Evolutionary conservation across 2,888 invertebrate species (phyloP), one percentile per base, ranked within the genome.

Genomic region (Drosophila aldrichi): DNA sequence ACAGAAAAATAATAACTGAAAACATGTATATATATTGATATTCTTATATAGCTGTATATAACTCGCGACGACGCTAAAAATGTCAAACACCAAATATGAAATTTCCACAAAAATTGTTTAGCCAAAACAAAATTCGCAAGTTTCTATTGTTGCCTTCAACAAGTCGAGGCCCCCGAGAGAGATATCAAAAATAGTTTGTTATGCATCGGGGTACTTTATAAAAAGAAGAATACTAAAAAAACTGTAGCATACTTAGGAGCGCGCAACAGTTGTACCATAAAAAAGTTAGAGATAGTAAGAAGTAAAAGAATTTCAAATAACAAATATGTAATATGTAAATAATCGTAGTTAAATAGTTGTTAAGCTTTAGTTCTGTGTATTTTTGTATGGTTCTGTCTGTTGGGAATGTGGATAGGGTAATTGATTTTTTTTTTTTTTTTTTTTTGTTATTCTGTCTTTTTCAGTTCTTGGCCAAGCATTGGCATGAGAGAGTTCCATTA

Each of bases 161-260:
- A 82, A 82, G 82, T 88, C 62, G 81, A 49, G 32, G 32, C 32
- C 59, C 62, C 78, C 52, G 29, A 54, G 55, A 58, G 61, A 40
- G 40, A 40, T 71, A 69, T 73, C 64, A 81, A 89, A 82, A 73
- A 84, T 55, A 52, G n/a, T 25, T 52, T 46, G 63, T 75, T 70
- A 63, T 55, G 54, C 82, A 54, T 59, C 68, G 48, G 67, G 65
- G 65, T 59, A 51, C 61, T 51, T 64, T 32, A 44, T 56, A 59
- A 63, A 38, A 8, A 3, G 6, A 25, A n/a, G 8, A 40, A 40
- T n/a, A 54, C 22, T 48, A 51, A 20, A 10, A 14, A 14, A 79
- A 79, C 44, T 66, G 57, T 77, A 71, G 89, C 89, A 77, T 85
- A 89, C 85, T 83, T 83, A 68, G 58, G 67, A 71, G 88, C 68